A percentile compares a stretch with the other conserved stretches of the same genome.
Conservation (phyloP, 2,113 vertebrate genomes). For the Oreocharis arfaki region DNA sequence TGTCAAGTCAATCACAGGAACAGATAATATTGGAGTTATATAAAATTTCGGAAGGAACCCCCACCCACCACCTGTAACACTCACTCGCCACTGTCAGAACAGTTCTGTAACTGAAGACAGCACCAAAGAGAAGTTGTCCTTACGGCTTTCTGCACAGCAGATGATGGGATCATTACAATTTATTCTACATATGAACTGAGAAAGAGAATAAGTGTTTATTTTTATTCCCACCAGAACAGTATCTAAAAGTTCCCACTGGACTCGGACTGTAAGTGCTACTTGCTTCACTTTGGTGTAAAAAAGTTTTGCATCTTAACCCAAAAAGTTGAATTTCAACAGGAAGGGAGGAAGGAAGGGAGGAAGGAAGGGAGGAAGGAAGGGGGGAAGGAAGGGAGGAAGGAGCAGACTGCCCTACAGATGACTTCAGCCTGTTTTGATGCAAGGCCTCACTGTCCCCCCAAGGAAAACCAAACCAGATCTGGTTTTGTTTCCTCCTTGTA, state of each 20-base stretch:
- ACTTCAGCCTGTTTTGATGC: background rate
- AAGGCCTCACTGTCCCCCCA: background rate
- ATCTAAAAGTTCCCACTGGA: background rate
- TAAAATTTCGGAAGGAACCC: constrained; percentile 67
- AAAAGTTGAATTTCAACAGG: background rate
- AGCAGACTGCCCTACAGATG: background rate
- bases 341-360: background rate
- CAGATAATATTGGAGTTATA: constrained; percentile 46
- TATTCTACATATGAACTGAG: constrained; percentile 20
- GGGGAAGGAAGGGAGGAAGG: background rate
- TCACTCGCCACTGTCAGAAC: constrained; percentile 61
- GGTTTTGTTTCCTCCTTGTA: background rate
- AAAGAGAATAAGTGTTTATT: constrained; percentile 28
- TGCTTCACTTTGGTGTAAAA: background rate
- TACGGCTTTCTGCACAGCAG: constrained; percentile 35
- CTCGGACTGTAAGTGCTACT: background rate
- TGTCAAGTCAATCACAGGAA: constrained; percentile 44
- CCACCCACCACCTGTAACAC: constrained; percentile 64
- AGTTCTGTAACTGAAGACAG: constrained; percentile 60
- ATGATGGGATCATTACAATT: constrained; percentile 47
- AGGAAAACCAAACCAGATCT: background rate
- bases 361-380: background rate
- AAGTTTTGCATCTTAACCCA: background rate
- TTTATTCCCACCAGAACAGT: constrained; percentile 27
- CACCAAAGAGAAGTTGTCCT: constrained; percentile 30